Evolutionary conservation across 2,113 vertebrate genomes (phyloP).

Genomic region (Pteropus alecto): DNA sequence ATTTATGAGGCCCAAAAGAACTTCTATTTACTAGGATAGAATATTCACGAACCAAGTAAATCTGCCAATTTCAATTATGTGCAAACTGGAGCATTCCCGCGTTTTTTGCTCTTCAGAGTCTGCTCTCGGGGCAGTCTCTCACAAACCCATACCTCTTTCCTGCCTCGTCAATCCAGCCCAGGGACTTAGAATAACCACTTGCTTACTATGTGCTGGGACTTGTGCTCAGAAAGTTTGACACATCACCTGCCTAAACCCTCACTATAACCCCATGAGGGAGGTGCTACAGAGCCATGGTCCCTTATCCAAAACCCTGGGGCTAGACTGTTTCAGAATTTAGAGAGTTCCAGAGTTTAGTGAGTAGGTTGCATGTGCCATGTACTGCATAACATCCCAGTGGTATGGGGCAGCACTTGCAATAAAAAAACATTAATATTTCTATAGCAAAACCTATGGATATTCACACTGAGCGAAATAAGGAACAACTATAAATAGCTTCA

Average conservation of each 20-base stretch:
- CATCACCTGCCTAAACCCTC: not conserved
- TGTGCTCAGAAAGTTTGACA: not conserved
- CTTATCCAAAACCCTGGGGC: not conserved
- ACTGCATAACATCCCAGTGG: not conserved
- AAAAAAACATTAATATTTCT: slow-evolving; percentile 1
- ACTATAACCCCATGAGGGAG: not conserved
- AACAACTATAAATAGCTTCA: not conserved
- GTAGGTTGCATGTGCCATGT: not conserved
- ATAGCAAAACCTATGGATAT: not conserved
- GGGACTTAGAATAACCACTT: not conserved
- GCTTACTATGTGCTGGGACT: not conserved
- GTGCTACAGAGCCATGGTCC: not conserved
- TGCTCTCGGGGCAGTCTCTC: not conserved
- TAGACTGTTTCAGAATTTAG: not conserved
- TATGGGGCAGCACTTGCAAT: not conserved
- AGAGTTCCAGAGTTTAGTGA: not conserved
- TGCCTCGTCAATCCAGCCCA: not conserved
- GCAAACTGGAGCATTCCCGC: not conserved
- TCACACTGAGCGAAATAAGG: not conserved
- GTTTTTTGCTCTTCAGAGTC: not conserved
- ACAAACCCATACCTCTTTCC: not conserved
- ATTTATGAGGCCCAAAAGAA: not conserved
- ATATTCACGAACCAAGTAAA: not conserved
- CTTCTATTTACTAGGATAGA: not conserved
- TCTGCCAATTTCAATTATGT: not conserved